Percentiles rank a stretch among this genome's conserved stretches.
These are phyloP conservation scores for Oligia fasciuncula DNA, from an alignment of 2,888 invertebrate genomes.

Conservation along the genomic window DNA sequence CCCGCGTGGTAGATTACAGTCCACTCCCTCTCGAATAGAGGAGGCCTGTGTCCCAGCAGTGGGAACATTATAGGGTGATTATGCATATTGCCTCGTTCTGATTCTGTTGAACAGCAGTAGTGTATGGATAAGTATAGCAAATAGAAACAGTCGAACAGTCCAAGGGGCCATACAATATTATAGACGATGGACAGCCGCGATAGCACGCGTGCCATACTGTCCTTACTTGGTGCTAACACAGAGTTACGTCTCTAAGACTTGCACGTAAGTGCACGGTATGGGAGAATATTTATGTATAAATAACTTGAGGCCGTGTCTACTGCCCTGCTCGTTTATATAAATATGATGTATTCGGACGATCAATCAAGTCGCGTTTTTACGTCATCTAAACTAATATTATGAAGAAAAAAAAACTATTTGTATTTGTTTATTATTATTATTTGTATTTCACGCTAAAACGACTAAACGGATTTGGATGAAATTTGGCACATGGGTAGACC, in stretches of 20 bases:
- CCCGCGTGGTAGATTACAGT: too few species aligned
- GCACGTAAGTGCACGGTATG: not conserved
- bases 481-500: not conserved
- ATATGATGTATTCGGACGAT: not conserved
- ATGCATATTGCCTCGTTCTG: not conserved
- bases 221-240: conserved; percentile 56
- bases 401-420: not conserved
- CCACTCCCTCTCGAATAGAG: not conserved
- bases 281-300: not conserved
- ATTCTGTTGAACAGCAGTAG: conserved; percentile 18
- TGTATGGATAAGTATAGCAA: conserved; percentile 45
- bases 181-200: conserved; percentile 72
- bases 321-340: not conserved
- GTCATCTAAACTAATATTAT: not conserved
- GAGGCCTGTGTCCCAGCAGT: not conserved
- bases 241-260: conserved; percentile 38
- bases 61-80: not conserved
- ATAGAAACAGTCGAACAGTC: conserved; percentile 17
- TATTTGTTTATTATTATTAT: too few species aligned
- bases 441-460: not conserved
- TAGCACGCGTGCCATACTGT: conserved; percentile 72
- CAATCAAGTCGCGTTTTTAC: not conserved
- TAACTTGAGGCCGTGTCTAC: not conserved
- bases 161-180: conserved; percentile 63
- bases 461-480: not conserved